A percentile compares a stretch with the other conserved stretches of the same genome.
These are phyloP conservation scores for Ridgeia piscesae DNA, from an alignment of 1,140 invertebrate genomes.

Conservation along the genomic window DNA sequence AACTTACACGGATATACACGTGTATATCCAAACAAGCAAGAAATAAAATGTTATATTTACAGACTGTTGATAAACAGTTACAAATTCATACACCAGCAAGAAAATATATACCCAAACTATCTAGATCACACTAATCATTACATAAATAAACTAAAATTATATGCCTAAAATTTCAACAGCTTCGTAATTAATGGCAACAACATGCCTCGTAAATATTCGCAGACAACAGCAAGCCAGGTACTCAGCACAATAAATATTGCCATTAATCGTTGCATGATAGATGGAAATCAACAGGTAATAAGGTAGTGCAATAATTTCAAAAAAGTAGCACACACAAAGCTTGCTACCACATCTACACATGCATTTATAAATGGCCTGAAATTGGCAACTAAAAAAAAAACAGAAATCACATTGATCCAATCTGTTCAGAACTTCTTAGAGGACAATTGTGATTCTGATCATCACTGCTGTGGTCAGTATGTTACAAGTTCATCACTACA, in stretches of 20 bases:
- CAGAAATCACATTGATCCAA: not conserved
- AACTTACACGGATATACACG: not conserved
- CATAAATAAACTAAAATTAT: not conserved
- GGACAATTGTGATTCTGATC: not conserved
- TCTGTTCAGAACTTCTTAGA: constrained; percentile 1
- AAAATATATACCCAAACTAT: not conserved
- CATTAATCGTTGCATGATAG: not conserved
- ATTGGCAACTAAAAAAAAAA: not conserved
- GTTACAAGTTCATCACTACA: not conserved
- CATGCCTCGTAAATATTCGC: not conserved
- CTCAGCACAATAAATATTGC: not conserved
- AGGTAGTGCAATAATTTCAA: not conserved
- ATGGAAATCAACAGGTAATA: not conserved
- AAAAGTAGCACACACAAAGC: not conserved
- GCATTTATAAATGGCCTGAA: not conserved
- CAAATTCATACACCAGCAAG: not conserved
- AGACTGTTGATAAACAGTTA: not conserved
- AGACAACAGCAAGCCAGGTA: not conserved
- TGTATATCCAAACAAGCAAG: too few species aligned
- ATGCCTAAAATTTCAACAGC: not conserved
- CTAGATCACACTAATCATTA: not conserved
- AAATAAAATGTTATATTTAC: not conserved
- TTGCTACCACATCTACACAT: not conserved
- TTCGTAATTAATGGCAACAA: not conserved
- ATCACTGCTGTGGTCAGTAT: not conserved